Conservation (phyloP, 2,797 vertebrate genomes). For the Argya squamiceps region DNA sequence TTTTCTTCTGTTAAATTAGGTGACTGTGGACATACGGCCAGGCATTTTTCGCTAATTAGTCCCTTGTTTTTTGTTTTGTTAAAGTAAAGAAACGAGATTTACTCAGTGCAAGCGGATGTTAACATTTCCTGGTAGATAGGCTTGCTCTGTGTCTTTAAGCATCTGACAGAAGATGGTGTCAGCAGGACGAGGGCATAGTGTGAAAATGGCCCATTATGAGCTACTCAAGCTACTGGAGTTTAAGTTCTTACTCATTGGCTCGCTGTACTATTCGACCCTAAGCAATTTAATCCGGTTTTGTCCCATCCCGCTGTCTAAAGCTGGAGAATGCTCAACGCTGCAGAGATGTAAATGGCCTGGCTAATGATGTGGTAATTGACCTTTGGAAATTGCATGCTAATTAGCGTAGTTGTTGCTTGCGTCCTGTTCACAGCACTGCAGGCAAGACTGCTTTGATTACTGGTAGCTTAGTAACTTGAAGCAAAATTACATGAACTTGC, state of each 20-base stretch:
- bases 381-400: not conserved
- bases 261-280: not conserved
- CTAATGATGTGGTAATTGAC: slow-evolving; percentile 19
- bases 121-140: not conserved
- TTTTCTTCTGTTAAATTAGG: not conserved
- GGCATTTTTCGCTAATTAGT: not conserved
- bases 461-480: not conserved
- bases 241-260: not conserved
- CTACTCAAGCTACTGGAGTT: not conserved
- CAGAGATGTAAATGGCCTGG: not conserved
- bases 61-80: not conserved
- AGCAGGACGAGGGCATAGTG: not conserved
- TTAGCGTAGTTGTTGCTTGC: not conserved
- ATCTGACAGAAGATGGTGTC: not conserved
- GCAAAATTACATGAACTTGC: not conserved
- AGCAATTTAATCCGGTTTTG: not conserved
- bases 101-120: not conserved
- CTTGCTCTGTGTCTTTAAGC: not conserved
- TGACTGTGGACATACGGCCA: not conserved
- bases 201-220: slow-evolving; percentile 7
- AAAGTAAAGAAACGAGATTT: not conserved
- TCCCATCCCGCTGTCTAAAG: not conserved
- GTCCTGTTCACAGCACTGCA: not conserved
- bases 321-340: not conserved
- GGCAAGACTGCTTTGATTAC: not conserved